These are phyloP conservation scores for Phenganax stokvisi DNA, from an alignment of 92 coral and sea anemone species.

Conservation along the genomic window DNA sequence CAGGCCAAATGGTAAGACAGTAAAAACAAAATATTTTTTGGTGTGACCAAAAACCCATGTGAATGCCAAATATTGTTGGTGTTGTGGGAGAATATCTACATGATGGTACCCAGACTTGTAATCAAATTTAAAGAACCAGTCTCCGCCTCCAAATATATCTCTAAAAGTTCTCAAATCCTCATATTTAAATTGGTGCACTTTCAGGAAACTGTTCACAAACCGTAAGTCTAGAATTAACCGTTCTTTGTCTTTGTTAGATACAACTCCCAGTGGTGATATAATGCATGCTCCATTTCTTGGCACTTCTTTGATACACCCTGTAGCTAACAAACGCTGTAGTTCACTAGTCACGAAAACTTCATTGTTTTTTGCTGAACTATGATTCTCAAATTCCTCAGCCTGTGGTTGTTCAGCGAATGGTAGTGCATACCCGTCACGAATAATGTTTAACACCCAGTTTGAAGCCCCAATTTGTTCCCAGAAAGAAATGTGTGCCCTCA, in stretches of 20 bases:
- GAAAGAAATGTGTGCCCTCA: conserved; percentile 9
- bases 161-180: conserved; percentile 6
- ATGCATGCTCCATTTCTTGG: not conserved
- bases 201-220: not conserved
- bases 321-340: not conserved
- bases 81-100: not conserved
- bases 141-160: not conserved
- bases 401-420: not conserved
- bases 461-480: conserved; percentile 18
- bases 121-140: conserved; percentile 20
- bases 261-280: not conserved
- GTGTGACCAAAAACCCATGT: conserved; percentile 23
- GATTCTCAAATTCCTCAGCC: not conserved
- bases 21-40: conserved; percentile 19
- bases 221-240: not conserved
- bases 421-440: not conserved
- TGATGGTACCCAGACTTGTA: conserved; percentile 39
- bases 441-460: not conserved
- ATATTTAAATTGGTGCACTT: not conserved
- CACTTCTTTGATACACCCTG: not conserved
- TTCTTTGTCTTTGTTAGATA: not conserved
- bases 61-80: conserved; percentile 36
- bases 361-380: not conserved
- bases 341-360: not conserved
- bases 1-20: conserved; percentile 37